Base-by-base conservation (phyloP, 1,140 invertebrate species). In the Hypothenemus hampei region DNA sequence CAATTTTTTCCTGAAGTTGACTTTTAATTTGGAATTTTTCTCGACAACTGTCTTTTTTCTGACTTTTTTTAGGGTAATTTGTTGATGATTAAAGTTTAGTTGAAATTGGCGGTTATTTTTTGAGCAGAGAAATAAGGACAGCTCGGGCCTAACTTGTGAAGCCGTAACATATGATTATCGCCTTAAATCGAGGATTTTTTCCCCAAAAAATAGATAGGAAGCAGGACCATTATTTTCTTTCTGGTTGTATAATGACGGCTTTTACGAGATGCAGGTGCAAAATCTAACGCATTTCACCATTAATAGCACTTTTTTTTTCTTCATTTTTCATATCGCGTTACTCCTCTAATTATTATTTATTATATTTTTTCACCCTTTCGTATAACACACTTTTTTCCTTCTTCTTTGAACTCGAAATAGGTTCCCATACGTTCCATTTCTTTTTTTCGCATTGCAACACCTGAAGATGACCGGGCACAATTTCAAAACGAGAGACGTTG, bases 1-100 rank as follows among this genome's bases (percentile, higher is more conserved):
- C 85, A 86, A 68, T 84, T 81, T 63, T 63, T 81, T 18, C 83
- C 82, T 4, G 79, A 75, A 49, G 60, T 73, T 44, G 67, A 72
- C n/a, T 50, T 57, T 16, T 45, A 3, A 31, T n/a, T 18, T 10
- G 40, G 40, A 10, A 23, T 23, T 10, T 21, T n/a, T 39, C 13
- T 39, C 18, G 19, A 10, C 3, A 15, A 15, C 10, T 4, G 36
- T 16, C 4, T n/a, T 10, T 18, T 39, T 39, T 39, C 10, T 15
- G 36, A 31, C 26, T 13, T 7, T 29, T 29, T 29, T 29, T n/a
- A 29, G 26, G 26, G 6, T 29, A 31, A 31, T 1, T 1, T 39
- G 36, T 10, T 16, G 18, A 5, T 8, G 18, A 39, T 39, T 3
- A 39, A 39, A 31, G 3, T 11, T 31, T 31, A 11, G 26, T 31